Conservation (phyloP, 1,140 invertebrate genomes). For the Ganaspis sp. region DNA sequence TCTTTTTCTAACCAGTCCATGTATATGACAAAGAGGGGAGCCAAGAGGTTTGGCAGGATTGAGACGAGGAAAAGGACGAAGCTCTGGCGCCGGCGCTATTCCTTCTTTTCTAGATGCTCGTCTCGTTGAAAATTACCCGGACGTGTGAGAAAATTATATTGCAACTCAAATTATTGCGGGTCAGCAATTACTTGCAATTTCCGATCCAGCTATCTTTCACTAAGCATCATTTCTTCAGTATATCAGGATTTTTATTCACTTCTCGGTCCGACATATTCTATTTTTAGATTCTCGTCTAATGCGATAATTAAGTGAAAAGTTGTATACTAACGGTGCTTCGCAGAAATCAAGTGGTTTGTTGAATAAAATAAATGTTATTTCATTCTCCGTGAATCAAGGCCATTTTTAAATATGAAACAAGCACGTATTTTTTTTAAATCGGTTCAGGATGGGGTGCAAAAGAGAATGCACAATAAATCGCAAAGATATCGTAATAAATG, state of each 20-base stretch:
- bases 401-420: too few species aligned
- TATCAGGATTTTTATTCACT: neutral
- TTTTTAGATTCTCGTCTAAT: constrained; percentile 1
- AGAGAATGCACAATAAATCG: too few species aligned
- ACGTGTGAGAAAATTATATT: constrained; percentile 51
- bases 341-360: neutral
- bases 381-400: too few species aligned
- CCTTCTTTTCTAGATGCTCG: constrained; percentile 46
- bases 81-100: constrained; percentile 53
- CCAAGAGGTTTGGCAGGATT: neutral
- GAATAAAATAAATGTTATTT: neutral
- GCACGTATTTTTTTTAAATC: too few species aligned
- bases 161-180: constrained; percentile 49
- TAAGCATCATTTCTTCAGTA: neutral
- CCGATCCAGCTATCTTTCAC: neutral
- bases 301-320: constrained; percentile 1
- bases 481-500: too few species aligned
- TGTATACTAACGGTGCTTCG: neutral
- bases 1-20: neutral
- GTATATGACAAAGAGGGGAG: neutral
- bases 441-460: too few species aligned
- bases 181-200: constrained; percentile 43
- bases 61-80: constrained; percentile 40
- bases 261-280: neutral
- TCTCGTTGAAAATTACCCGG: constrained; percentile 56